These are phyloP conservation scores for Phalacrocorax pelagicus DNA, from an alignment of 2,113 vertebrate species.

Conservation along the genomic window DNA sequence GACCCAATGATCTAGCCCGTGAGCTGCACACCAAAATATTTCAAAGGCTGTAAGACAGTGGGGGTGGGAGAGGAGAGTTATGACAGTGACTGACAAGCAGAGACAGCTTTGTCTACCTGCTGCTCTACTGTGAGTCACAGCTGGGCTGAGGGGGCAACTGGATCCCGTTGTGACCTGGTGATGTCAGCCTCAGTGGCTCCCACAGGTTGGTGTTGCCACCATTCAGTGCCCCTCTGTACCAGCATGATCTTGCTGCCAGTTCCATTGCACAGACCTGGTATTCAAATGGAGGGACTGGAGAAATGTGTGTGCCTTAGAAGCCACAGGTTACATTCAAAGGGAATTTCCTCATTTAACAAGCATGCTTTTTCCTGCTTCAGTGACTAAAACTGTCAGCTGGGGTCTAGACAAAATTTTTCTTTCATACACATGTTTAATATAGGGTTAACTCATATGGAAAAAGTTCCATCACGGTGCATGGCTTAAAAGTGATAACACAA, in stretches of 20 bases:
- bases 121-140: neutral
- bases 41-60: neutral
- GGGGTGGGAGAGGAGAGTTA: neutral
- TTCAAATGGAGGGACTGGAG: neutral
- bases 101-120: neutral
- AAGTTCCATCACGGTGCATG: neutral
- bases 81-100: neutral
- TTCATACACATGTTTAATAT: neutral
- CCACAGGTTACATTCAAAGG: neutral
- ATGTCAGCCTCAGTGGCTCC: neutral
- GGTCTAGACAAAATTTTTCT: neutral
- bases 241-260: neutral
- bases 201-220: neutral
- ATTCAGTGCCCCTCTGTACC: neutral
- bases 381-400: neutral
- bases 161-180: neutral
- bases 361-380: neutral
- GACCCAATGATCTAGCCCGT: accelerated
- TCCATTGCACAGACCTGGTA: neutral
- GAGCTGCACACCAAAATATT: neutral
- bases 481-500: constrained; percentile 18
- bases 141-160: neutral
- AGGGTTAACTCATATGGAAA: neutral
- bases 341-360: neutral
- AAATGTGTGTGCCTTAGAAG: neutral